These are phyloP conservation scores for Darwinula stevensoni DNA, from an alignment of 2,888 invertebrate genomes.

Conservation along the genomic window DNA sequence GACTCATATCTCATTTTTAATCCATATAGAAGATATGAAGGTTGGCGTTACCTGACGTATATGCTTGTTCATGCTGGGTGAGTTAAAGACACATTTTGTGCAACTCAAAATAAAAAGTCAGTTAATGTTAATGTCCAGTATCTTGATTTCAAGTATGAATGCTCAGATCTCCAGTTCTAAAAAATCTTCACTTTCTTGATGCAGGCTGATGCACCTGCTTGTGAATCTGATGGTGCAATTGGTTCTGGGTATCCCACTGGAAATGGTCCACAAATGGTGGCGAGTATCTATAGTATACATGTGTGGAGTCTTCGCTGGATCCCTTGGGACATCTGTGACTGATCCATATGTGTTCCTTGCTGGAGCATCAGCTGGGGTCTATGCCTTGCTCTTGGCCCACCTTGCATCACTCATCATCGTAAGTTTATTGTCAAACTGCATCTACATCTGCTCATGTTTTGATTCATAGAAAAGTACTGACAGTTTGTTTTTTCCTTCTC, in stretches of 20 bases:
- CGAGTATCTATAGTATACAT: conserved; percentile 52
- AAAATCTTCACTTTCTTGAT: too few relatives aligned
- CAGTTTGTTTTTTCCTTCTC: too few relatives aligned
- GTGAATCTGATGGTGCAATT: conserved; percentile 76
- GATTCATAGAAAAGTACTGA: too few relatives aligned
- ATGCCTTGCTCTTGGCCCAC: conserved; percentile 74
- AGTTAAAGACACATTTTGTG: too few relatives aligned
- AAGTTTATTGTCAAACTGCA: too few relatives aligned
- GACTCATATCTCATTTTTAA: conserved; percentile 53
- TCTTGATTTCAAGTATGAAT: too few relatives aligned
- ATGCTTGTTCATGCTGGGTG: conserved; percentile 89
- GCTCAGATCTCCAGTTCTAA: too few relatives aligned
- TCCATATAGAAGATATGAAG: conserved; percentile 51
- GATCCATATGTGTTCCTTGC: conserved; percentile 52
- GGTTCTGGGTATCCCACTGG: conserved; percentile 69
- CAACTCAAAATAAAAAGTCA: too few relatives aligned
- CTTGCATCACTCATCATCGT: conserved; percentile 69
- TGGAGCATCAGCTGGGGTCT: conserved; percentile 84
- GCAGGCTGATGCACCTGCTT: conserved; percentile 56
- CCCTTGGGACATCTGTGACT: conserved; percentile 40
- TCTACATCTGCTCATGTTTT: too few relatives aligned
- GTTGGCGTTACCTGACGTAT: conserved; percentile 78
- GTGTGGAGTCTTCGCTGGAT: conserved; percentile 56
- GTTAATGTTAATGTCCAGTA: too few relatives aligned
- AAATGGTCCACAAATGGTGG: conserved; percentile 92